Evolutionary conservation across 1,140 invertebrate genomes (phyloP), one percentile per base, ranked within the genome.

Genomic region (Drosophila pandora): DNA sequence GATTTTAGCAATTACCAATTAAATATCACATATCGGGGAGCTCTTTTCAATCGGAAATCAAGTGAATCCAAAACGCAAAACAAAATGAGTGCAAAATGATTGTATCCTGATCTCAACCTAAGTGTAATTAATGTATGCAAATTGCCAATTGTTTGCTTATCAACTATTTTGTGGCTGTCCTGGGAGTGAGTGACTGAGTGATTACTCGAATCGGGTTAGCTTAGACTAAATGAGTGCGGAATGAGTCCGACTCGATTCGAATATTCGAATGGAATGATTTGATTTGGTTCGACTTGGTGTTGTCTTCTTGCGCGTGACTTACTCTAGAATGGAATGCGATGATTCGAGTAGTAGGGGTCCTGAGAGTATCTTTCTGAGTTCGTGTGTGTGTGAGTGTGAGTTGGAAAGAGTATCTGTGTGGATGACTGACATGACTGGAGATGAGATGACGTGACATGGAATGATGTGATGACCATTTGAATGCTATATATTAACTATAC

Each of bases 1-100:
- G 52, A 69, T 56, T 79, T 83, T 79, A 17, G 48, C 54, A 75
- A 68, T 69, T 69, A 79, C 71, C 74, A 90, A 90, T 90, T 90
- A 82, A 88, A 89, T 90, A 90, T 90, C 88, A 90, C 88, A 90
- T 90, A 82, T 90, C 83, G 88, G 88, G 82, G 88, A 90, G 88
- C 88, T 90, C 88, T 90, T 89, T 90, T 56, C 76, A 77, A 67
- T 67, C 59, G 70, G 75, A 82, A 89, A 71, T 64, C 47, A 71
- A 88, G 53, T 69, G 67, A 62, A 69, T 68, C n/a, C 67, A 88
- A 82, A 43, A 58, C 63, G 54, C 82, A 87, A 87, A 88, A 58
- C 5, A 73, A 79, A 62, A 76, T 61, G 62, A 43, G 34, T 69
- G 71, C 67, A 74, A 82, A 78, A 82, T 83, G 79, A 79, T 82